phyloP scores from a whole-genome alignment of 2,888 invertebrate genomes.

The Eumacrocentrus americanus region DNA sequence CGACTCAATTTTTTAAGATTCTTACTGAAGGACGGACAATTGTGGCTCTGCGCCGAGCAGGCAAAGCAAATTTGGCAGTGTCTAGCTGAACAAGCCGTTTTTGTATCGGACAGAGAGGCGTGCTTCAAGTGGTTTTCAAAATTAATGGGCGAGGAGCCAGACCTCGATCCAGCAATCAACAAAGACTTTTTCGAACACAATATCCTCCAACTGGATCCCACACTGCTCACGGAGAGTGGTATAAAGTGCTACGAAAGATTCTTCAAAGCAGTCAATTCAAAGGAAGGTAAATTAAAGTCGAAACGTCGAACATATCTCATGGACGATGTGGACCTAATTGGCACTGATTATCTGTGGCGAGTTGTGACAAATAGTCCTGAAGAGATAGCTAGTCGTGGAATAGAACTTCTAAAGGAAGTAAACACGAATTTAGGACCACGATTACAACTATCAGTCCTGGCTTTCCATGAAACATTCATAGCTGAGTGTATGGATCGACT shows the following conservation, averaged over 20 bases:
- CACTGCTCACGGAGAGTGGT: constrained; percentile 90
- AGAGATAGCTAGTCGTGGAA: constrained; percentile 91
- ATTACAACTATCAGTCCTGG: constrained; percentile 76
- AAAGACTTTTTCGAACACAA: constrained; percentile 96
- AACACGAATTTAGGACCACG: constrained; percentile 91
- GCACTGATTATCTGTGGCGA: constrained; percentile 95
- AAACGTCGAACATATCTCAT: constrained; percentile 85
- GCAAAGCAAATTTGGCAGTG: constrained; percentile 97
- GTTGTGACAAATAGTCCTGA: constrained; percentile 90
- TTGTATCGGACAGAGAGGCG: constrained; percentile 90
- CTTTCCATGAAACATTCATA: constrained; percentile 91
- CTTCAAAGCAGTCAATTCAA: constrained; percentile 93
- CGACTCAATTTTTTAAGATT: constrained; percentile 91
- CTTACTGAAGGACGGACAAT: constrained; percentile 91
- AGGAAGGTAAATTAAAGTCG: constrained; percentile 89
- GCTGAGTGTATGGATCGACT: constrained; percentile 90
- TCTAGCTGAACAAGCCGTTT: constrained; percentile 91
- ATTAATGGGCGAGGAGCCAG: constrained; percentile 95
- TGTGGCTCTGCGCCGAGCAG: constrained; percentile 96
- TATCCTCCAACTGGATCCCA: constrained; percentile 89
- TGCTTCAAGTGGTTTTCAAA: constrained; percentile 99
- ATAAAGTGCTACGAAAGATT: constrained; percentile 90
- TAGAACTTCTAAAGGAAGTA: constrained; percentile 89
- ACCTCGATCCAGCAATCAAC: constrained; percentile 94
- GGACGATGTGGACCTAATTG: constrained; percentile 94